Percentiles rank a stretch among this genome's conserved stretches.
phyloP scores from a whole-genome alignment of 1,140 invertebrate species.

The Caenorhabditis elegans region DNA sequence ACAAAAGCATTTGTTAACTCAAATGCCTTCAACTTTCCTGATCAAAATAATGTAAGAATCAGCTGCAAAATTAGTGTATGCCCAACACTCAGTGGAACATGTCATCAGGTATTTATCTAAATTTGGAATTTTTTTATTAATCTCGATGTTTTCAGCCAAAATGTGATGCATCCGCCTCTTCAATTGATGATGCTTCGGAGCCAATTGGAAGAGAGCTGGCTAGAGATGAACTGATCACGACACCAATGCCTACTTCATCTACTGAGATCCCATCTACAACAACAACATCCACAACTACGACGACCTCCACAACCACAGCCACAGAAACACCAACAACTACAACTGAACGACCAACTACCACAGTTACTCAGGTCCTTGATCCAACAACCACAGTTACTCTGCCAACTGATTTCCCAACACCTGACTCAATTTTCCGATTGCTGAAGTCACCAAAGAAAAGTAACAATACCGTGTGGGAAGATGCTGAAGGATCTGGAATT shows the following conservation, averaged over 20 bases:
- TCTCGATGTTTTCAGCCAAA: constrained; percentile 49
- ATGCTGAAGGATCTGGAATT: constrained; percentile 5
- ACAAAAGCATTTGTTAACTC: constrained; percentile 60
- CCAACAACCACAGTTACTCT: background rate
- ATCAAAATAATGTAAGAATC: constrained; percentile 57
- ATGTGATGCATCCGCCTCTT: constrained; percentile 49
- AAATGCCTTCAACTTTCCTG: constrained; percentile 65
- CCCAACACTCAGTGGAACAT: constrained; percentile 45
- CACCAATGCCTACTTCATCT: background rate
- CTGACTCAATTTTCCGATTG: constrained; percentile 8
- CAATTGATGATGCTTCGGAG: constrained; percentile 12
- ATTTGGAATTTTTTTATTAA: background rate
- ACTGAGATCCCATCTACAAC: background rate
- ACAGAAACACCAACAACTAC: constrained; percentile 38
- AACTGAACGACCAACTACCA: background rate
- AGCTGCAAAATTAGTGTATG: constrained; percentile 62
- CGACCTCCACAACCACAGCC: constrained; percentile 13
- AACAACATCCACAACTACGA: constrained; percentile 22
- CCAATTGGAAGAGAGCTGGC: constrained; percentile 49
- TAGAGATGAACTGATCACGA: constrained; percentile 51
- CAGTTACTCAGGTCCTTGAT: background rate
- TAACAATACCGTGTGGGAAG: background rate
- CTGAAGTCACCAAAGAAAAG: background rate
- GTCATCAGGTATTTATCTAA: background rate
- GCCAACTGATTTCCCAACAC: constrained; percentile 11